Evolutionary conservation across 2,797 vertebrate genomes (phyloP).

Genomic region (Darevskia mixta): DNA sequence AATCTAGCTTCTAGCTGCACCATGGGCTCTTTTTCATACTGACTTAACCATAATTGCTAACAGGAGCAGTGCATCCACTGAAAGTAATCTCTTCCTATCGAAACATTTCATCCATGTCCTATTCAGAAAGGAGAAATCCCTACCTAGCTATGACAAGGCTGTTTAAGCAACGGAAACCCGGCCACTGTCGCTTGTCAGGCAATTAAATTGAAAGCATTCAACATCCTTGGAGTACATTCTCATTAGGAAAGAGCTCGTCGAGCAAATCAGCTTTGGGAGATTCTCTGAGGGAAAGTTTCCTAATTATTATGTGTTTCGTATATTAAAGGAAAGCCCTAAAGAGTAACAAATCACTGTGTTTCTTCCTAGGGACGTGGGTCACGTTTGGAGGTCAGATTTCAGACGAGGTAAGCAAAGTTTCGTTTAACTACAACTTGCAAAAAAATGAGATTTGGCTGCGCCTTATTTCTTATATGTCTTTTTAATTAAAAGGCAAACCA

Average conservation of each 20-base stretch:
- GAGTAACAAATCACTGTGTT: conserved; percentile 62
- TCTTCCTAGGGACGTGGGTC: conserved; percentile 92
- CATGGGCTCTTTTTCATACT: not conserved
- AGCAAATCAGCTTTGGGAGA: conserved; percentile 10
- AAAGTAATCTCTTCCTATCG: not conserved
- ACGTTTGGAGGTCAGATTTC: conserved; percentile 97
- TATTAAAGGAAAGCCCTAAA: not conserved
- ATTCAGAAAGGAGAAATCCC: not conserved
- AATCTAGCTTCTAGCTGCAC: not conserved
- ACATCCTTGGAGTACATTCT: not conserved
- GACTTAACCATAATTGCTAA: conserved; percentile 7
- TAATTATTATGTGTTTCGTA: conserved; percentile 38
- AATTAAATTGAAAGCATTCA: not conserved
- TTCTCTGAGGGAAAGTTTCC: not conserved
- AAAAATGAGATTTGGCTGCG: not conserved
- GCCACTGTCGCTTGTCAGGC: not conserved
- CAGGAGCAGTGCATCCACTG: not conserved
- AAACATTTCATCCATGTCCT: conserved; percentile 8
- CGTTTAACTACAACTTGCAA: not conserved
- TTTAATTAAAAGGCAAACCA: conserved; percentile 11
- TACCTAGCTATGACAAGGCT: conserved; percentile 9
- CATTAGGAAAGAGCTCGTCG: not conserved
- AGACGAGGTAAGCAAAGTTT: conserved; percentile 87
- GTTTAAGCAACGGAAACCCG: not conserved
- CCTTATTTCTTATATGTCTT: no score